These are phyloP conservation scores for Heliangelus exortis DNA, from an alignment of 2,797 vertebrate genomes.

Conservation along the genomic window DNA sequence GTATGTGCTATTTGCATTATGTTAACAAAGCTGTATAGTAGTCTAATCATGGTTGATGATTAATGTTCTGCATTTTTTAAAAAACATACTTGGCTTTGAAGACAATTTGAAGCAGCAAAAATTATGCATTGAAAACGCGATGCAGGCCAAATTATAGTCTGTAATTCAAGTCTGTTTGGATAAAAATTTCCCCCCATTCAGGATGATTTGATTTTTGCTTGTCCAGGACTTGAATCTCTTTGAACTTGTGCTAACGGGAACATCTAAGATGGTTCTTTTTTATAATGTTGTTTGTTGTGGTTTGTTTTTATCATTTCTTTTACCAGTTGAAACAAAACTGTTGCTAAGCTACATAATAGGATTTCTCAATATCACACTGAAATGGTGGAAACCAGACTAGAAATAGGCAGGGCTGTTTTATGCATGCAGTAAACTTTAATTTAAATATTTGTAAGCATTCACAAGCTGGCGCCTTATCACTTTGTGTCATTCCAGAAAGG, in stretches of 20 bases:
- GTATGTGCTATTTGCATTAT: not conserved
- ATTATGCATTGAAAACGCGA: not conserved
- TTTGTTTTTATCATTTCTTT: not conserved
- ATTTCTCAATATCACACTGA: not conserved
- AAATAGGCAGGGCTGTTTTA: not conserved
- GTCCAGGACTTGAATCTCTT: not conserved
- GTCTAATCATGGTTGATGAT: not conserved
- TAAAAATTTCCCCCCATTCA: not conserved
- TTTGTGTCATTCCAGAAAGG: not conserved
- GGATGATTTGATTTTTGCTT: not conserved
- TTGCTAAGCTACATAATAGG: not conserved
- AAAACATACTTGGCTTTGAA: not conserved
- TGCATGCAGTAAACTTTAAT: not conserved
- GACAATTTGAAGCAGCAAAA: not conserved
- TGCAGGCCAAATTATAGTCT: not conserved
- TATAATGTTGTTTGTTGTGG: not conserved
- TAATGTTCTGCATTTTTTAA: not conserved
- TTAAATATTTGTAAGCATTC: not conserved
- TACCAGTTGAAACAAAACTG: not conserved
- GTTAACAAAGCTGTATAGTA: not conserved
- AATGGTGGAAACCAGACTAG: not conserved
- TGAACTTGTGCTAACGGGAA: not conserved
- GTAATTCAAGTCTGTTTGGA: not conserved
- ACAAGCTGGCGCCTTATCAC: not conserved
- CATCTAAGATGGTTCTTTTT: not conserved